Evolutionary conservation across 2,797 vertebrate species (phyloP).

Genomic region (Anomalospiza imberbis): DNA sequence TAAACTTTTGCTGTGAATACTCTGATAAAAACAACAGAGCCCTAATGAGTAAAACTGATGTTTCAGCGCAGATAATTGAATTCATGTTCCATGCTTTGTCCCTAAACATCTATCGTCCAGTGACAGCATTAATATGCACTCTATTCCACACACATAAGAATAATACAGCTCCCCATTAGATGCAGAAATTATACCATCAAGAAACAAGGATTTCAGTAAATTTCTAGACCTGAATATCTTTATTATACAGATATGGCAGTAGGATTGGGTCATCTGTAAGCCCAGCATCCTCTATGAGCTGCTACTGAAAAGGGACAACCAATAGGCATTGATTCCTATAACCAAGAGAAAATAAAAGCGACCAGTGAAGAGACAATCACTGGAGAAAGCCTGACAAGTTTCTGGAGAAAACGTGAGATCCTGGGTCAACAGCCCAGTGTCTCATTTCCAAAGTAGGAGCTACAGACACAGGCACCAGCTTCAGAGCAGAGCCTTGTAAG

Average conservation of each 20-base stretch:
- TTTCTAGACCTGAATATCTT: background rate
- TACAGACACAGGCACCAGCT: background rate
- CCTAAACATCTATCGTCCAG: constrained; percentile 18
- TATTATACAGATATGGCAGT: background rate
- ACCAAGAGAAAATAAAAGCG: background rate
- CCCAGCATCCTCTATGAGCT: background rate
- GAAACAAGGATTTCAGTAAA: background rate
- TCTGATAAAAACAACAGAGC: constrained; percentile 65
- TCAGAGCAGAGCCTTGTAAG: background rate
- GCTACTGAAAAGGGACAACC: background rate
- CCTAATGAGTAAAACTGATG: constrained; percentile 52
- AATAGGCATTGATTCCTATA: background rate
- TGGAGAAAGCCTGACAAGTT: background rate
- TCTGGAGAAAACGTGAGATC: background rate
- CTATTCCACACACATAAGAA: background rate
- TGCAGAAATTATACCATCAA: background rate
- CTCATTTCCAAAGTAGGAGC: background rate
- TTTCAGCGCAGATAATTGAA: constrained; percentile 50
- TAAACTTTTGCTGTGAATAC: constrained; percentile 64
- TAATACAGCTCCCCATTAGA: background rate
- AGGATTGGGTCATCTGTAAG: background rate
- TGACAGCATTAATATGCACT: background rate
- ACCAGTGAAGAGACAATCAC: background rate
- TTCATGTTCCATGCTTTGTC: constrained; percentile 46
- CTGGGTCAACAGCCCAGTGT: background rate